phyloP scores from a whole-genome alignment of 1,140 invertebrate genomes.

The Caerostris darwini region DNA sequence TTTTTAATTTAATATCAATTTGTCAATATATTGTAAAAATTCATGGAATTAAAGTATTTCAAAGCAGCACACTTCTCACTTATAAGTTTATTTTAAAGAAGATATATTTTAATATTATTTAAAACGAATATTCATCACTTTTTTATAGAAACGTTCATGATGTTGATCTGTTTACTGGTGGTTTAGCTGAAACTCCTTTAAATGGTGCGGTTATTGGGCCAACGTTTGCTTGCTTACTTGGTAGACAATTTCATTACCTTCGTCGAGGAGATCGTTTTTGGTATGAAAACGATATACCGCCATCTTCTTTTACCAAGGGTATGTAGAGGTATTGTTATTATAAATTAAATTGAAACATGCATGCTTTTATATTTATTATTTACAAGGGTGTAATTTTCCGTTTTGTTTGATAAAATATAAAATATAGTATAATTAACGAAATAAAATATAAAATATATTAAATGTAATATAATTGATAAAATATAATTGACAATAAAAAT shows the following conservation, averaged over 20 bases:
- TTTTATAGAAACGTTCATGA: slow-evolving; percentile 86
- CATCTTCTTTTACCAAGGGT: slow-evolving; percentile 89
- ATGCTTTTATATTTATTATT: no score
- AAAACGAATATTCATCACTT: not conserved
- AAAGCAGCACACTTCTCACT: no score
- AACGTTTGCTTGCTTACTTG: slow-evolving; percentile 91
- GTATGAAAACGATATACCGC: slow-evolving; percentile 97
- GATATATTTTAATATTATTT: slow-evolving; percentile 26
- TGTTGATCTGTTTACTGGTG: slow-evolving; percentile 93
- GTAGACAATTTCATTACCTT: slow-evolving; percentile 89
- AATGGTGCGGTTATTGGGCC: slow-evolving; percentile 90
- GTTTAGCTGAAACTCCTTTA: slow-evolving; percentile 88
- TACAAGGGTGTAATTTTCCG: no score
- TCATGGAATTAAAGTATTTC: no score
- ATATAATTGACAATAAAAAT: no score
- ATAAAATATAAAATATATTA: no score
- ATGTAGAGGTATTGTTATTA: slow-evolving; percentile 55
- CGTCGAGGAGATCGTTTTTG: slow-evolving; percentile 93
- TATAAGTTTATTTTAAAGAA: not conserved
- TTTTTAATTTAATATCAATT: no score
- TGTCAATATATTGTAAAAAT: no score
- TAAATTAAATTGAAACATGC: no score
- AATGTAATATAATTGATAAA: no score
- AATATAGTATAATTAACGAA: no score
- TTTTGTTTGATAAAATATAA: no score